Evolutionary conservation across 2,888 invertebrate genomes (phyloP), one percentile per base, ranked within the genome.

Genomic region (Timandra comae): DNA sequence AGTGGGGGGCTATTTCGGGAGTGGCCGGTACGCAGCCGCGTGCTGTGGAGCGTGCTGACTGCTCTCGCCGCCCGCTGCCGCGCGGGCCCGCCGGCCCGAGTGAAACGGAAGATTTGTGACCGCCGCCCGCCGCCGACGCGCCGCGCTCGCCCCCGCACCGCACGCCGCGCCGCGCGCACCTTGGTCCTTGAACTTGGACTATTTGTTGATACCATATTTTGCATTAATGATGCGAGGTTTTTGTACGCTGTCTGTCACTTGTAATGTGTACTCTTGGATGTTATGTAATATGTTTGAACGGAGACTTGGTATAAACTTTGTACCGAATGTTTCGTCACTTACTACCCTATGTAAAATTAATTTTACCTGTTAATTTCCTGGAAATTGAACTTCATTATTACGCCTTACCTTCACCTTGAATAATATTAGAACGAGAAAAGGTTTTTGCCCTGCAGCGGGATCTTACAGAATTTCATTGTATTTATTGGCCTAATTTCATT

Each of bases 81-180:
- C 4, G 24, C 58, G 70, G 76, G 80, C 76, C 78, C 73, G 79
- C 78, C 80, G 71, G 81, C 68, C 58, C 65, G 84, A 85, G 82
- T 82, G 84, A 85, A 85, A 85, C 71, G 82, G 82, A 82, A 85
- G 84, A 85, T 85, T 81, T 80, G 82, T 78, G 73, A 71, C 77
- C 61, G 68, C 45, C 72, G 63, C 67, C 52, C 57, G 64, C 52
- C 62, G 58, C 6, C 24, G 6, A 9, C 24, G 24, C 7, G 50
- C 41, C 60, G 60, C 16, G 4, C 16, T 55, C 58, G 59, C 49
- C 47, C 51, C 48, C 46, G 53, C 56, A 64, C 63, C 52, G 47
- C 49, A 45, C 48, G 49, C 48, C 46, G 53, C 56, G 65, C 63
- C 52, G 47, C 49, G 48, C 48, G 49, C 49, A 49, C 49, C 49